Base-by-base conservation (phyloP, 2,797 vertebrate genomes). In the Euphonia xanthogaster region DNA sequence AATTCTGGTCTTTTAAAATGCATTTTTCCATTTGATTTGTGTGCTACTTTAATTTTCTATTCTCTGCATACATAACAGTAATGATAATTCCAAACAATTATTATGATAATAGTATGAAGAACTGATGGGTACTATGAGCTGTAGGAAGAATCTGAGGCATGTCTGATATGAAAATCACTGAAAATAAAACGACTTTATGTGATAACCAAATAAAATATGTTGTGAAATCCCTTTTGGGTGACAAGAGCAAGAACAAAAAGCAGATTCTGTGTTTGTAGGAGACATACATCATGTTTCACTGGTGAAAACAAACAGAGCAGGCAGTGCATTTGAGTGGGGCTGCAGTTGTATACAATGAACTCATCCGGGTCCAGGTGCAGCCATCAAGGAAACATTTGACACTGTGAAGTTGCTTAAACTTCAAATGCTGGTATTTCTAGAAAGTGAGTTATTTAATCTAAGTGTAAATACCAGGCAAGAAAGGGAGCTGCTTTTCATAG, bases 241-340 rank as follows among this genome's bases (percentile, higher is more conserved):
- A 96, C 95, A 89, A 85, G 86, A 94, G 92, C 45, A 71, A 86
- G 97, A 97, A 96, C 96, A 96, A 94, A 97, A 97, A 97, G 85
- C 97, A 93, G 97, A 88, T 91, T 90, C 67, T 44, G 35, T 57
- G 51, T 94, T 72, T 97, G 92, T 79, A 61, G 75, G 81, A 42
- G 54, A 10, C 81, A 37, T 40, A 35, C 23, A 78, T 73, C 86
- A 3, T 4, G 31, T 90, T 82, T 80, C 73, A 24, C 40, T 55
- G 63, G 80, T 97, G 97, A 98, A 92, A 97, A 97, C 97, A 97
- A 97, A 72, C 97, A 98, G 97, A 88, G 63, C 68, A 50, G 92
- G 40, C n/a, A 27, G 71, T 17, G 85, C 58, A 40, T 96, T 92
- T 96, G 90, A 95, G 89, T 81, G 68, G 19, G 68, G 58, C 40